Base-by-base conservation (phyloP, 2,113 vertebrate species). In the Cyprinus carpio region DNA sequence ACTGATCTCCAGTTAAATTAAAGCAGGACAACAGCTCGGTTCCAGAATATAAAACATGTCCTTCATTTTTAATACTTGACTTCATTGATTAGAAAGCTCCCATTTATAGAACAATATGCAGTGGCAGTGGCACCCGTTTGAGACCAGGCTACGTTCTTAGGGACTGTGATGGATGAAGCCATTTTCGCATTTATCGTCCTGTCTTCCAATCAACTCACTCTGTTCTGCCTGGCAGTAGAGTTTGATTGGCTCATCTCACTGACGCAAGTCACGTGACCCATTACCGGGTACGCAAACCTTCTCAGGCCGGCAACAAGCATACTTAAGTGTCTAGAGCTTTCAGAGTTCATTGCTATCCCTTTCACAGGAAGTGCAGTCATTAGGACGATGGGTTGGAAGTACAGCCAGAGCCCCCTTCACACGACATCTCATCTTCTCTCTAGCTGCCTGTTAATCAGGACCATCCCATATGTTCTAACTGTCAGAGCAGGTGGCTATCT, bases 401-500 rank as follows among this genome's bases (percentile, higher is more conserved):
- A 27, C 49, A 49, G 31, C 34, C 54, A 49, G 56, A 75, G 27
- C 75, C 62, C 69, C 56, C 62, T 54, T 67, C 72, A 72, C 31
- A 7, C 15, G 60, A 72, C 62, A 82, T 84, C 81, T 85, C 81
- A 65, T 83, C 82, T 83, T 87, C 77, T 86, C 82, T 81, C 56
- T 76, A 6, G 31, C 86, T 86, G 84, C 76, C 82, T 81, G 81
- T 86, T 75, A 82, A 75, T 87, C 65, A 84, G 84, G 82, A 87
- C 71, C 58, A 71, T 11, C 87, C 88, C 88, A 89, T 89, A 89
- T 89, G 88, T 62, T 89, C 43, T 2, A 82, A 58, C 86, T 86
- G 81, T 84, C 58, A 62, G 88, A 87, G 82, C 88, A 89, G 86
- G 88, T 89, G 88, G 88, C 84, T 82, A 72, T 86, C 86, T 71